These are phyloP conservation scores for Porphyrio hochstetteri DNA, from an alignment of 2,113 vertebrate genomes.

Conservation along the genomic window DNA sequence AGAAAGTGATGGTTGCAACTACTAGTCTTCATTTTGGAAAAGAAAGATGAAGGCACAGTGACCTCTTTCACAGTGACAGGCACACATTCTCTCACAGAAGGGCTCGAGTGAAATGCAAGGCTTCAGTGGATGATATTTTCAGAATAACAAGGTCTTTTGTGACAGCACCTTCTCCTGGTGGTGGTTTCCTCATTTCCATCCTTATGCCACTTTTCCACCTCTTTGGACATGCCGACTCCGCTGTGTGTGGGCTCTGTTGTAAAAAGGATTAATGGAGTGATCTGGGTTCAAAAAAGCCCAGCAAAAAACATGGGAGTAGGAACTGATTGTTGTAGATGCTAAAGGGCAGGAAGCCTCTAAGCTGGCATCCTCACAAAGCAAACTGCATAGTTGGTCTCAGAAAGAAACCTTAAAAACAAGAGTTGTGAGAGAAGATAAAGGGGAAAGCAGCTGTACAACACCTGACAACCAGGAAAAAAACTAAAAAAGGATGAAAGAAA, in stretches of 20 bases:
- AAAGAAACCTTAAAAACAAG: neutral
- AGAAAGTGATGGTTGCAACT: neutral
- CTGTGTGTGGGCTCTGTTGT: neutral
- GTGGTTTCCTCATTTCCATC: neutral
- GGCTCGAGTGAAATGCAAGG: accelerated
- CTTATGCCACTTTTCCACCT: neutral
- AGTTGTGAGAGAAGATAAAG: neutral
- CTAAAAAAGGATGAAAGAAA: neutral
- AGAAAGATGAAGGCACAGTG: neutral
- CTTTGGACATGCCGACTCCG: neutral
- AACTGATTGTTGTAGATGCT: neutral
- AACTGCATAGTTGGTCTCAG: neutral
- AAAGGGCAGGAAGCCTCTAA: neutral
- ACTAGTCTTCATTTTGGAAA: neutral
- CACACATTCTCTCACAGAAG: neutral
- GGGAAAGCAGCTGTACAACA: neutral
- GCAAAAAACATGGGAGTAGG: neutral
- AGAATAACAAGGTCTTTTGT: neutral
- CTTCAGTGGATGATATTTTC: neutral
- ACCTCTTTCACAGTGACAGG: neutral
- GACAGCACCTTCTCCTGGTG: neutral
- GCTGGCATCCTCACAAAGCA: neutral
- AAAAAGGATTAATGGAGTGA: neutral
- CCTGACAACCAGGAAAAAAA: neutral
- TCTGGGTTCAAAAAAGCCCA: neutral